Conservation (phyloP, 2,797 vertebrate species). For the Decapterus maruadsi region DNA sequence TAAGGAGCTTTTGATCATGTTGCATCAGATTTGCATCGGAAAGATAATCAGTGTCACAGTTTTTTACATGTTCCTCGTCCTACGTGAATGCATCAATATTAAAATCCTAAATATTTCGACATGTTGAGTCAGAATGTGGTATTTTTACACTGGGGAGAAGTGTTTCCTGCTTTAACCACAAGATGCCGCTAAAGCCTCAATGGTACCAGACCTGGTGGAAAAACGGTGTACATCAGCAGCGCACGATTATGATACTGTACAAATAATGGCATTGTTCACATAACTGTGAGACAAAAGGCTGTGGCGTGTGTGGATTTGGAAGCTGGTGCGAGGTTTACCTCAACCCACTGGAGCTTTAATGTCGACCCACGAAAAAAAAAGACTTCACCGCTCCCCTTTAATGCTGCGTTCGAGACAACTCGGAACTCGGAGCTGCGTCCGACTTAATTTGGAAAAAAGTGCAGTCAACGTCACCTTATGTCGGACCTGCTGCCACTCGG, state of each 20-base stretch:
- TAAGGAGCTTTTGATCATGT: too few relatives aligned
- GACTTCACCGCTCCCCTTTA: constrained; percentile 47
- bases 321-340: background rate
- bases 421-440: too few relatives aligned
- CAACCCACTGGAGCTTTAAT: constrained; percentile 24
- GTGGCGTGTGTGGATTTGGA: background rate
- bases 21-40: background rate
- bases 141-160: too few relatives aligned
- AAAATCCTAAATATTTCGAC: background rate
- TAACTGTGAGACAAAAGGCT: background rate
- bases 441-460: too few relatives aligned
- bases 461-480: too few relatives aligned
- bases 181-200: background rate
- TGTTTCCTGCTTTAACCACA: background rate
- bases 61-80: background rate
- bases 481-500: too few relatives aligned
- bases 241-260: background rate
- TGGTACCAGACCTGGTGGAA: background rate
- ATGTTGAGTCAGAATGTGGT: too few relatives aligned
- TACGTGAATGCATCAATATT: background rate
- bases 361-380: constrained; percentile 26
- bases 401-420: too few relatives aligned
- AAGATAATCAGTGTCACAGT: background rate
- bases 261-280: background rate
- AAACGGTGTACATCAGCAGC: background rate